Conservation (phyloP, 2,113 vertebrate species). For the Miniopterus natalensis region DNA sequence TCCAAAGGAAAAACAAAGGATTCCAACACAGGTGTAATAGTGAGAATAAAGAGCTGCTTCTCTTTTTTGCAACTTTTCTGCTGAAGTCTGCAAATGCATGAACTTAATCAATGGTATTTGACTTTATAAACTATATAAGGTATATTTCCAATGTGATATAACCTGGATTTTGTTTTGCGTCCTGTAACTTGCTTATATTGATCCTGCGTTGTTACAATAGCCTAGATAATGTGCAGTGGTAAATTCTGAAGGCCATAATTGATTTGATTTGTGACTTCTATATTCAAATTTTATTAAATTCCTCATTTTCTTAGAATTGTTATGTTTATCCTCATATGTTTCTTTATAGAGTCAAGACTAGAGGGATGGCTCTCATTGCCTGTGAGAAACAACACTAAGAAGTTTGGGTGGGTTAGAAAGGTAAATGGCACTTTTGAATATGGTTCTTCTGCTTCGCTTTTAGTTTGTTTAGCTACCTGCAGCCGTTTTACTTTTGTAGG, state of each 20-base stretch:
- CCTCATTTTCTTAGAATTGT: not conserved
- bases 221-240: not conserved
- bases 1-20: not conserved
- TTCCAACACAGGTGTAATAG: not conserved
- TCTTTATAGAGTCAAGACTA: conserved; percentile 92
- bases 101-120: conserved; percentile 28
- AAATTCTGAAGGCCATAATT: conserved; percentile 45
- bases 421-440: conserved; percentile 83
- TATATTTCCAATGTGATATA: conserved; percentile 28
- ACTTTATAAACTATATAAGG: not conserved
- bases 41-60: not conserved
- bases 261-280: conserved; percentile 60
- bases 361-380: conserved; percentile 99
- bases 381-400: conserved; percentile 98
- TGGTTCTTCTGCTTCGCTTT: not conserved
- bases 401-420: conserved; percentile 98
- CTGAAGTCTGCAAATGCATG: conserved; percentile 65
- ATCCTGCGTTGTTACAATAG: conserved; percentile 61
- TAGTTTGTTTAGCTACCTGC: not conserved
- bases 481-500: not conserved
- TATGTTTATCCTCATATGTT: conserved; percentile 17
- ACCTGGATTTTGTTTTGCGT: conserved; percentile 52
- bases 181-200: conserved; percentile 63
- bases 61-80: conserved; percentile 36
- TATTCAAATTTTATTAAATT: conserved; percentile 56